A percentile compares a stretch with the other conserved stretches of the same genome.
These are phyloP conservation scores for Galagoides demidoff DNA, from an alignment of 2,797 vertebrate species.

Conservation along the genomic window DNA sequence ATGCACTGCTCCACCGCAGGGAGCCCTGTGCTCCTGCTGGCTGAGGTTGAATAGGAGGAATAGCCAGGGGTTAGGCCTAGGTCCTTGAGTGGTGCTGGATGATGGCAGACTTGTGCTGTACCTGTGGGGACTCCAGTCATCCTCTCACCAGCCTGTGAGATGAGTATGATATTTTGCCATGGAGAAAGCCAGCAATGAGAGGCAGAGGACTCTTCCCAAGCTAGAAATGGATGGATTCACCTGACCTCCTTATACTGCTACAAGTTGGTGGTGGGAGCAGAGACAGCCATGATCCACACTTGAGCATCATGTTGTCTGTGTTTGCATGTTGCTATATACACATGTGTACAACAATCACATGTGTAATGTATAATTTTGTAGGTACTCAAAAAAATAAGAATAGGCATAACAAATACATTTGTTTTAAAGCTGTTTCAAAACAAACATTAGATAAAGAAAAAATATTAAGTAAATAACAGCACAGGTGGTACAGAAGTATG, in stretches of 20 bases:
- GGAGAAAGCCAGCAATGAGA: neutral
- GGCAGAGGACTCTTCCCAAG: neutral
- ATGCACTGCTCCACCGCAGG: too few relatives aligned
- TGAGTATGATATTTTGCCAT: fast-evolving
- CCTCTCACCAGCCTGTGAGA: neutral
- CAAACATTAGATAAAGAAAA: neutral
- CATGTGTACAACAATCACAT: neutral
- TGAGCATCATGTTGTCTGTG: neutral
- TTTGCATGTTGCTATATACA: neutral
- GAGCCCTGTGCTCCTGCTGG: neutral
- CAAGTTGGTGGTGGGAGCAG: neutral
- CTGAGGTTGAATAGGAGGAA: neutral
- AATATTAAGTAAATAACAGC: neutral
- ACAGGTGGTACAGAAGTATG: neutral
- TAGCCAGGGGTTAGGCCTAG: neutral
- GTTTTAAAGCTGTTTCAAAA: neutral
- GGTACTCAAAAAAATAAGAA: neutral
- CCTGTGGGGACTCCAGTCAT: neutral
- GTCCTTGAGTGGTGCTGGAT: neutral
- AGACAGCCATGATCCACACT: neutral
- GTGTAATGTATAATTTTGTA: neutral
- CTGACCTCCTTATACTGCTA: neutral
- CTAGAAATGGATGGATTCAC: neutral
- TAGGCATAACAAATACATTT: neutral
- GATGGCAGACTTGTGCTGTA: fast-evolving